Percentiles rank a stretch among this genome's conserved stretches.
phyloP scores from a whole-genome alignment of 2,113 vertebrate species.

The Rhea americana region DNA sequence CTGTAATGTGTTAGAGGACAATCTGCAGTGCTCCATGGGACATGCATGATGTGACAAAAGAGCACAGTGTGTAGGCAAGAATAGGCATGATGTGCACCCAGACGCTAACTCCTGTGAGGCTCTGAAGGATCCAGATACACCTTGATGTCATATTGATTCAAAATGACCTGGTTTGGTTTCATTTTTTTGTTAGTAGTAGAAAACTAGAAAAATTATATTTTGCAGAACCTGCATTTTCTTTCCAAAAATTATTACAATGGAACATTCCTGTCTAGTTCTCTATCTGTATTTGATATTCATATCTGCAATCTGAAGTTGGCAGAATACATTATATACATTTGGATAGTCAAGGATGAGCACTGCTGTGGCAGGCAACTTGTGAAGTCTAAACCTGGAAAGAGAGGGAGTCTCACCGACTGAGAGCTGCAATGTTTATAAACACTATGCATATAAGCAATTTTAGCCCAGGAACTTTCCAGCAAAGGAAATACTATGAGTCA shows the following conservation, averaged over 20 bases:
- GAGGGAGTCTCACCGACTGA: neutral
- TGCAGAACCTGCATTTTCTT: neutral
- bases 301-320: slow-evolving; percentile 30
- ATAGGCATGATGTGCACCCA: neutral
- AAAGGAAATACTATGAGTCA: neutral
- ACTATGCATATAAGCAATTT: neutral
- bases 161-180: slow-evolving; percentile 24
- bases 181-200: neutral
- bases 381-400: neutral
- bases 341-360: neutral
- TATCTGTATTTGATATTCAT: slow-evolving; percentile 12
- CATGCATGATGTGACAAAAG: neutral
- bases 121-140: slow-evolving; percentile 22
- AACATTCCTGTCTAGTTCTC: slow-evolving; percentile 9
- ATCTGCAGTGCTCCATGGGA: slow-evolving; percentile 5
- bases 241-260: slow-evolving; percentile 1
- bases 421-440: neutral
- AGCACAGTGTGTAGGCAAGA: neutral
- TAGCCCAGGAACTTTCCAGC: neutral
- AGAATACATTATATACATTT: neutral
- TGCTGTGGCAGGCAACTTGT: neutral
- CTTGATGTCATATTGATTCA: slow-evolving; percentile 24
- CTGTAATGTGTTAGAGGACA: neutral
- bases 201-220: neutral
- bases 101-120: neutral